A percentile compares a stretch with the other conserved stretches of the same genome.
Conservation (phyloP, 2,888 invertebrate genomes). For the Poecilus cupreus region DNA sequence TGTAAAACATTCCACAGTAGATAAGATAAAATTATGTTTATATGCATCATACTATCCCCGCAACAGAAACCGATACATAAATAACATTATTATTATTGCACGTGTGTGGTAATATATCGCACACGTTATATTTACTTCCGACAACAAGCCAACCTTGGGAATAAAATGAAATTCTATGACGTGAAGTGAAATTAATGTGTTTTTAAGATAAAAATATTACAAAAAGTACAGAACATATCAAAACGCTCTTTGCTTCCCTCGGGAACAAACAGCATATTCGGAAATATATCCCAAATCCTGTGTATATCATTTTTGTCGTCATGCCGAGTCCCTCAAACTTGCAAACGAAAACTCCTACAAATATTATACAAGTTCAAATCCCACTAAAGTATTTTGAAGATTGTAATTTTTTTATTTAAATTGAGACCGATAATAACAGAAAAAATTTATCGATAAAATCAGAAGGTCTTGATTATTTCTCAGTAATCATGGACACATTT, state of each 20-base stretch:
- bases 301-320: neutral
- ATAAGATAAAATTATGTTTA: conserved; percentile 23
- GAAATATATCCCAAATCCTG: neutral
- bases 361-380: too few species aligned
- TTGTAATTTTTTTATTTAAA: too few species aligned
- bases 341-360: too few species aligned
- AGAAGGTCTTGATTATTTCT: too few species aligned
- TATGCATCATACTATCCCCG: neutral
- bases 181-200: conserved; percentile 23
- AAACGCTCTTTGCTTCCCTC: neutral
- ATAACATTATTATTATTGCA: conserved; percentile 13
- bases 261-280: neutral
- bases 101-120: conserved; percentile 1
- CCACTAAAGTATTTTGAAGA: too few species aligned
- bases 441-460: too few species aligned
- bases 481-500: too few species aligned
- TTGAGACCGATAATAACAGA: too few species aligned
- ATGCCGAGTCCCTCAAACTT: neutral
- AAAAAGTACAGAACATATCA: neutral
- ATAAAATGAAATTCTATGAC: conserved; percentile 13
- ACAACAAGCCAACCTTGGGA: neutral
- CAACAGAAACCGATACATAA: neutral
- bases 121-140: neutral
- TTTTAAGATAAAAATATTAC: conserved; percentile 7
- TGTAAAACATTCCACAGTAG: neutral